These are phyloP conservation scores for Apostichopus californicus DNA, from an alignment of 35 echinoderm and acorn worm genomes.

Conservation along the genomic window DNA sequence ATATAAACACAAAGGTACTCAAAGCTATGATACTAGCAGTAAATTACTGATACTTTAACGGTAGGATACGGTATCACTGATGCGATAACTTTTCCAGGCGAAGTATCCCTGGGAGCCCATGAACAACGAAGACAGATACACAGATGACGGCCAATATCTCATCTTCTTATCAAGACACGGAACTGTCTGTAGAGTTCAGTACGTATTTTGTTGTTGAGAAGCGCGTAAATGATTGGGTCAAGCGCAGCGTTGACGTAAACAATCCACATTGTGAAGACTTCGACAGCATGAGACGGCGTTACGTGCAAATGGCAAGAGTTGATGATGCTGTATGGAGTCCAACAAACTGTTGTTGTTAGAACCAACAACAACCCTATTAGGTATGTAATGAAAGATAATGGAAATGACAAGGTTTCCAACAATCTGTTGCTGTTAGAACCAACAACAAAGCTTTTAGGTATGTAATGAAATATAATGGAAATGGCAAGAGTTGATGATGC, in stretches of 20 bases:
- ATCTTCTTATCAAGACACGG: no score
- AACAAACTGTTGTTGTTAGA: slow-evolving; percentile 59
- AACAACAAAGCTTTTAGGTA: no score
- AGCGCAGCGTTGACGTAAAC: slow-evolving; percentile 51
- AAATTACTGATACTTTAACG: not conserved
- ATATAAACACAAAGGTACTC: no score
- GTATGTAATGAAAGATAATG: not conserved
- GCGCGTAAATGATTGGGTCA: slow-evolving; percentile 48
- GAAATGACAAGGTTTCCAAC: no score
- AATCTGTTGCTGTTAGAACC: no score
- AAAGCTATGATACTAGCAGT: no score
- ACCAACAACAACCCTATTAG: slow-evolving; percentile 51
- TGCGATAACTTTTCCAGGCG: no score
- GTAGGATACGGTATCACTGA: no score
- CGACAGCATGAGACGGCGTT: not conserved
- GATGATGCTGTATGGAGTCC: slow-evolving; percentile 54
- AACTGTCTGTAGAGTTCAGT: not conserved
- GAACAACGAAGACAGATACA: no score
- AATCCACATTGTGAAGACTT: slow-evolving; percentile 56
- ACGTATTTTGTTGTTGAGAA: slow-evolving; percentile 3
- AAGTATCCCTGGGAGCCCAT: no score
- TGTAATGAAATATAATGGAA: not conserved
- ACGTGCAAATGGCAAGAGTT: slow-evolving; percentile 18
- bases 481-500: no score
- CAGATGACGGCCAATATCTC: no score